Evolutionary conservation across 2,797 vertebrate genomes (phyloP).

Genomic region (Aratinga solstitialis): DNA sequence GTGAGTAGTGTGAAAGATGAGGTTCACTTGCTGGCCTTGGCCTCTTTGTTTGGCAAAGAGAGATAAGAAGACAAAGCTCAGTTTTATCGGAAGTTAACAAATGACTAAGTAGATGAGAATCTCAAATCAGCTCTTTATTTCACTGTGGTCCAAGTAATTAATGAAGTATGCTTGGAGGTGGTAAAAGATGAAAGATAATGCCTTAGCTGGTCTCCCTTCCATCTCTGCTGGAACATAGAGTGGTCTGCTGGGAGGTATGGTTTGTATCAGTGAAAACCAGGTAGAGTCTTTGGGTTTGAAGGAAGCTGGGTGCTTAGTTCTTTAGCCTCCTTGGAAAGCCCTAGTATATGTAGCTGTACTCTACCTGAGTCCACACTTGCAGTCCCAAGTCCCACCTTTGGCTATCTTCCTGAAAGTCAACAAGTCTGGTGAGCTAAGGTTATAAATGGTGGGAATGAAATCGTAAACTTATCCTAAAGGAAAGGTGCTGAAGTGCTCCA

Average conservation of each 20-base stretch:
- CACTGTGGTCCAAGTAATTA: not conserved
- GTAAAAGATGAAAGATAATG: not conserved
- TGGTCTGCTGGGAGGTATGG: not conserved
- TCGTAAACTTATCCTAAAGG: not conserved
- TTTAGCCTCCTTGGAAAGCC: not conserved
- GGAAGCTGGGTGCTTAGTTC: not conserved
- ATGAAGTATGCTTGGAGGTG: not conserved
- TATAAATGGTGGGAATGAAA: not conserved
- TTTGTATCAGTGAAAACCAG: not conserved
- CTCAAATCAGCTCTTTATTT: slow-evolving; percentile 14
- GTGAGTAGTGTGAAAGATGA: slow-evolving; percentile 45
- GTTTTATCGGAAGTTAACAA: slow-evolving; percentile 52
- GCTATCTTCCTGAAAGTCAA: not conserved
- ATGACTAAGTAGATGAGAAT: slow-evolving; percentile 6
- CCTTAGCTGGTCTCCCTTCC: not conserved
- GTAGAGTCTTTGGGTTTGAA: not conserved
- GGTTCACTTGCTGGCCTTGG: slow-evolving; percentile 62
- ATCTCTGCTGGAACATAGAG: not conserved
- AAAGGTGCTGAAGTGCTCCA: not conserved
- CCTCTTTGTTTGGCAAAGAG: slow-evolving; percentile 44
- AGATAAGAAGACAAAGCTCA: slow-evolving; percentile 56
- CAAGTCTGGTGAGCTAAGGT: not conserved
- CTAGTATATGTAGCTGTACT: not conserved
- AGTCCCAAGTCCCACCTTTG: not conserved
- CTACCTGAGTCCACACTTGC: not conserved